Base-by-base conservation (phyloP, 1,140 invertebrate species). In the Tetragnatha versicolor region DNA sequence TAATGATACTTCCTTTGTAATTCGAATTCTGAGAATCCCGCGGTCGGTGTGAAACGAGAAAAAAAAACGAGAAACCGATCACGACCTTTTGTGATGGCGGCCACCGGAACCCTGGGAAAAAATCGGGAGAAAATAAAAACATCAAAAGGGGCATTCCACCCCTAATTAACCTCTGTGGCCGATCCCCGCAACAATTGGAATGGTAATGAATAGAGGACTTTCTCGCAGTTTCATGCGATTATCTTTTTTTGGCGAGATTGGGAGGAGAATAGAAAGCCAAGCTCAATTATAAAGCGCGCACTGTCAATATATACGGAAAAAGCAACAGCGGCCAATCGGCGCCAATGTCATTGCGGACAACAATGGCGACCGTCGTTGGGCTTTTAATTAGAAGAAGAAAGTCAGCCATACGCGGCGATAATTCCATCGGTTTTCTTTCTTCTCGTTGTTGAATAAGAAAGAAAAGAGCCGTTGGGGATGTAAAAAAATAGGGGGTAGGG, bases 301-400 rank as follows among this genome's bases (percentile, higher is more conserved):
- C 66, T 66, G 73, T 65, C 73, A 63, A 51, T 75, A 75, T 63
- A 33, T 55, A 31, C 39, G 25, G 55, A 77, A 66, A 47, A 45
- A 35, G 29, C 42, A 29, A 45, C n/a, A 35, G 9, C 4, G n/a
- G 20, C 73, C 53, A 77, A 53, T 65, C 66, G 73, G 73, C 73
- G 73, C 73, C 73, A 66, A 66, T 77, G 73, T 77, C 73, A 77
- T n/a, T 65, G 73, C 17, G 6, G 17, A 65, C 31, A 55, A 77
- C 73, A 66, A 61, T 75, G 47, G 60, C 27, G 73, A 47, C 45
- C 51, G 72, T 60, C 61, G 42, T 20, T 65, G 37, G 17, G 53
- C 31, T 70, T 75, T 51, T 65, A 65, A 76, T 65, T 76, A 53
- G 20, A 25, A 65, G 12, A 31, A n/a, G 39, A 68, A 68, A 63